Evolutionary conservation across 1,140 invertebrate species (phyloP).

Genomic region (Panagrolaimus sp.): DNA sequence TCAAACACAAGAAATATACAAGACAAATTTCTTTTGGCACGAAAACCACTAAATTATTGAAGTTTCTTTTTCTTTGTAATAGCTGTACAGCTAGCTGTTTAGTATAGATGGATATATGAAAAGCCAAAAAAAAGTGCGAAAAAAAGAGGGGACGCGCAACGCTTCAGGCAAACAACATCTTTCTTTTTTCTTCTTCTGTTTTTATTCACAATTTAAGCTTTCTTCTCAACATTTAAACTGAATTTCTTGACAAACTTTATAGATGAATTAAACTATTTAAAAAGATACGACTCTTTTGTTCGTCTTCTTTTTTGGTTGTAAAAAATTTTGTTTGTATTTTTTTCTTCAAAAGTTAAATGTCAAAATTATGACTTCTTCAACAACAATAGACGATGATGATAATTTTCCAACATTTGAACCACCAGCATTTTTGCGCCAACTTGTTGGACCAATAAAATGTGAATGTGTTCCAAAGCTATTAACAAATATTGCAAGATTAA

Average conservation of each 20-base stretch:
- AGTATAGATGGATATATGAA: too few relatives aligned
- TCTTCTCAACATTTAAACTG: not conserved
- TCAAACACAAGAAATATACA: too few relatives aligned
- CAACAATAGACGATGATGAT: constrained; percentile 13
- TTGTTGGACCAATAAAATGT: constrained; percentile 17
- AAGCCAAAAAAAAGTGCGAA: too few relatives aligned
- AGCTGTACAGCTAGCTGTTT: too few relatives aligned
- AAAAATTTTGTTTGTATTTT: too few relatives aligned
- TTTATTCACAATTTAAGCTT: too few relatives aligned
- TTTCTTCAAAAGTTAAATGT: not conserved
- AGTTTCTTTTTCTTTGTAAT: too few relatives aligned
- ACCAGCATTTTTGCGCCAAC: not conserved
- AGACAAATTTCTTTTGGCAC: too few relatives aligned
- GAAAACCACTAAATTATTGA: too few relatives aligned
- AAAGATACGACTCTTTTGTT: not conserved
- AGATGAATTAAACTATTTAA: not conserved
- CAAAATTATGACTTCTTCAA: not conserved
- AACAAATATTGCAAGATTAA: constrained; percentile 27
- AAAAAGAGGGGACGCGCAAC: too few relatives aligned
- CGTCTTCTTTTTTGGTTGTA: not conserved
- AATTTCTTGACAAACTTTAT: constrained; percentile 4
- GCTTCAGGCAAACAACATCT: too few relatives aligned
- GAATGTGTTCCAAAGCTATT: constrained; percentile 32
- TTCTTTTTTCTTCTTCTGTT: too few relatives aligned
- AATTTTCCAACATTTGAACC: constrained; percentile 4